Conservation (phyloP, 2,888 invertebrate species). For the Rotaria magnacalcarata region DNA sequence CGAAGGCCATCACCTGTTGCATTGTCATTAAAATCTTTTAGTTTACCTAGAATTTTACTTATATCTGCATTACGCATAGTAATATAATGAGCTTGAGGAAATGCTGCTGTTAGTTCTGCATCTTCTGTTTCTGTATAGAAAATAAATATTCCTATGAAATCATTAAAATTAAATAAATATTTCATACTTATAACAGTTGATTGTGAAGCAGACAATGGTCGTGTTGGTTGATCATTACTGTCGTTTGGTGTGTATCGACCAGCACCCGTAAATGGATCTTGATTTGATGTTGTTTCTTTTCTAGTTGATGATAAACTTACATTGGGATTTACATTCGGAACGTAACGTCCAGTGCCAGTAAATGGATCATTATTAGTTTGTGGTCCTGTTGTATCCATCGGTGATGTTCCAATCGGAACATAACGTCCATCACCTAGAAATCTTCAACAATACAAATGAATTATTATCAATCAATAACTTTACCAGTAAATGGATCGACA, state of each 20-base stretch:
- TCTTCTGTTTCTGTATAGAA: background rate
- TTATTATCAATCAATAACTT: background rate
- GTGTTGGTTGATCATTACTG: background rate
- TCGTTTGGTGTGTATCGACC: background rate
- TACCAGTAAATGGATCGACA: constrained; percentile 67
- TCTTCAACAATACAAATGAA: background rate
- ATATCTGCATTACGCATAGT: background rate
- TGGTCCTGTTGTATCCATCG: constrained; percentile 47
- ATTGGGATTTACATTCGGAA: constrained; percentile 51
- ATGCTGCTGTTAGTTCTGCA: background rate
- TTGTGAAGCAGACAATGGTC: constrained; percentile 1
- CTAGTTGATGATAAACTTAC: constrained; percentile 49
- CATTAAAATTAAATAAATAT: background rate
- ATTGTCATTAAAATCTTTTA: constrained; percentile 2
- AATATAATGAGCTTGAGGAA: background rate
- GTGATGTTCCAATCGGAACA: constrained; percentile 51
- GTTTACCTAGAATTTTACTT: background rate
- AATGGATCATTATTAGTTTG: constrained; percentile 58
- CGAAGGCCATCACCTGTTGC: background rate
- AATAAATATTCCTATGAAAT: background rate
- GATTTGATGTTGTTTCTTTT: background rate
- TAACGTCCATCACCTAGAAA: constrained; percentile 59
- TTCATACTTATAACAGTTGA: background rate
- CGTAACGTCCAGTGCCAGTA: constrained; percentile 60
- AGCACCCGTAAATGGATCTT: background rate